phyloP scores from a whole-genome alignment of 2,113 vertebrate genomes.

The Pica pica region DNA sequence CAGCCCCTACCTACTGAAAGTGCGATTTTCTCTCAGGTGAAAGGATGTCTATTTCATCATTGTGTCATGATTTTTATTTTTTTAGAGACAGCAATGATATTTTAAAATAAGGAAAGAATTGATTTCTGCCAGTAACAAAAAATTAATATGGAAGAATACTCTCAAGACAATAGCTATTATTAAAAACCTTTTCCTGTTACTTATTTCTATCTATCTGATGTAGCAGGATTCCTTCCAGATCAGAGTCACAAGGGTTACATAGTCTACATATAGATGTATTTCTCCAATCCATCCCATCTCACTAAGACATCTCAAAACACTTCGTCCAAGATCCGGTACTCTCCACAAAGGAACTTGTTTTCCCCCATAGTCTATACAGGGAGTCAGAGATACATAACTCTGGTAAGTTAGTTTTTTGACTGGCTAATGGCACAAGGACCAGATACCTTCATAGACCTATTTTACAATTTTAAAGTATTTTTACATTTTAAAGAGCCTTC shows the following conservation, averaged over 20 bases:
- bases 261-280: background rate
- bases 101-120: constrained; percentile 23
- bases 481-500: background rate
- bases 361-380: background rate
- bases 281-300: background rate
- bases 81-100: background rate
- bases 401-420: background rate
- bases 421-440: background rate
- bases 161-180: background rate
- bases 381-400: background rate
- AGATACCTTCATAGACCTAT: background rate
- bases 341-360: rapidly evolving
- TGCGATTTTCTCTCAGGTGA: background rate
- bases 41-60: constrained; percentile 15
- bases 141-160: background rate
- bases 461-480: background rate
- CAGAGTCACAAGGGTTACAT: background rate
- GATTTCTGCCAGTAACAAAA: background rate
- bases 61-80: background rate
- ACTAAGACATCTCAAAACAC: background rate
- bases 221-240: background rate
- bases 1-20: background rate
- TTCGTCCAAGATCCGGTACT: background rate
- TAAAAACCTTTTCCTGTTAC: background rate
- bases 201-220: background rate